phyloP scores from a whole-genome alignment of 2,888 invertebrate species.

The Dynastes hyllus region DNA sequence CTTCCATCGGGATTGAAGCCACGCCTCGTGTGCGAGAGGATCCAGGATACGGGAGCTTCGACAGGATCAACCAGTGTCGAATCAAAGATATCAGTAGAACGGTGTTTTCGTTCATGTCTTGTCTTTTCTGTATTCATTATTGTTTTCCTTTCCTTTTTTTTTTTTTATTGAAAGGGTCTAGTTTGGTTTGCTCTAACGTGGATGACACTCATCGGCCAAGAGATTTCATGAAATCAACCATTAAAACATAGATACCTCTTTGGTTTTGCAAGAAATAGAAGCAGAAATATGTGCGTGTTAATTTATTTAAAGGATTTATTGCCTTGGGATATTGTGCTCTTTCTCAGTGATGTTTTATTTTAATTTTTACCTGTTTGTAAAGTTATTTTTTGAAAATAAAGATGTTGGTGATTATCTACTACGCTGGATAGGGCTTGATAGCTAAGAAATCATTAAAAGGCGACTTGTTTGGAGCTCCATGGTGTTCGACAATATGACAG shows the following conservation, averaged over 20 bases:
- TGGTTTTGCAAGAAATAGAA: too few species aligned
- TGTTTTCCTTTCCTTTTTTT: background rate
- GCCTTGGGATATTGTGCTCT: too few species aligned
- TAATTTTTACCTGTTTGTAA: background rate
- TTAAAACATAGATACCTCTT: too few species aligned
- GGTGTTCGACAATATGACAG: slow-evolving; percentile 44
- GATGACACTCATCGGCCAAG: background rate
- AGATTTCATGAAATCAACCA: too few species aligned
- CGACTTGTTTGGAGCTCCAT: background rate
- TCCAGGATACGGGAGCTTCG: slow-evolving; percentile 60
- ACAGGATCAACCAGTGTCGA: slow-evolving; percentile 60
- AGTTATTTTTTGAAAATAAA: background rate
- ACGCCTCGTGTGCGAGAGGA: slow-evolving; percentile 68
- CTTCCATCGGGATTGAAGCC: slow-evolving; percentile 63
- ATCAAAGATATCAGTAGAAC: slow-evolving; percentile 54
- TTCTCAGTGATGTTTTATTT: background rate
- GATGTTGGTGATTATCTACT: too few species aligned
- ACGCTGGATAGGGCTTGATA: too few species aligned
- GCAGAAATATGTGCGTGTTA: too few species aligned
- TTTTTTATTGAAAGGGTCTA: background rate
- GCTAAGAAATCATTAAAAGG: background rate
- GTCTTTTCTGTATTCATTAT: background rate
- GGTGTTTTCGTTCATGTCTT: slow-evolving; percentile 41
- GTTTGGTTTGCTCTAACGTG: background rate
- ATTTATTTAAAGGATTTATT: too few species aligned